Evolutionary conservation across 2,113 vertebrate species (phyloP).

Genomic region (Cinclus mexicanus): DNA sequence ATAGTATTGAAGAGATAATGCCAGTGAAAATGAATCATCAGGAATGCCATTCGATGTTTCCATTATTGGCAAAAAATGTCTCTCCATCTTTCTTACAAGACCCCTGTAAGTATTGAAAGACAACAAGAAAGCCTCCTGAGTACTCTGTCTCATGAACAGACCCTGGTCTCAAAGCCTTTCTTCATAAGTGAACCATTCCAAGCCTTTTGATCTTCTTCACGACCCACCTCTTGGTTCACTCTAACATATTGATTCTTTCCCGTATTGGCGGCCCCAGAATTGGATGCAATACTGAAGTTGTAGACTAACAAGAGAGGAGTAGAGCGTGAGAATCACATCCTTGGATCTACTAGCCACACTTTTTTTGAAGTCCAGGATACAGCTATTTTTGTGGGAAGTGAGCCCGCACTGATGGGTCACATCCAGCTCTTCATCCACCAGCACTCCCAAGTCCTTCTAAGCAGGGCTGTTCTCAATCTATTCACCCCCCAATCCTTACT

Average conservation of each 20-base stretch:
- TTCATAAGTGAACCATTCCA: neutral
- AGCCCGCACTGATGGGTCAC: fast-evolving
- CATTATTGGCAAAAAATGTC: neutral
- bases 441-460: neutral
- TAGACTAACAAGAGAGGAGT: neutral
- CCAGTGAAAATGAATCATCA: neutral
- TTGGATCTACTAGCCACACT: neutral
- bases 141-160: neutral
- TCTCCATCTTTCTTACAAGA: neutral
- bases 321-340: neutral
- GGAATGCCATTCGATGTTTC: neutral
- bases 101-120: neutral
- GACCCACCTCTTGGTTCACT: neutral
- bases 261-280: neutral
- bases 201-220: neutral
- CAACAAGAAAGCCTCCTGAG: neutral
- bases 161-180: neutral
- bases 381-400: neutral
- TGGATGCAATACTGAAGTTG: neutral
- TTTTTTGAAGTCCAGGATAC: neutral
- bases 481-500: neutral
- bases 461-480: neutral
- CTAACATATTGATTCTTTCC: neutral
- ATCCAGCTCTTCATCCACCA: neutral
- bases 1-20: neutral